Conservation (phyloP, 2,797 vertebrate genomes). For the Takifugu rubripes region DNA sequence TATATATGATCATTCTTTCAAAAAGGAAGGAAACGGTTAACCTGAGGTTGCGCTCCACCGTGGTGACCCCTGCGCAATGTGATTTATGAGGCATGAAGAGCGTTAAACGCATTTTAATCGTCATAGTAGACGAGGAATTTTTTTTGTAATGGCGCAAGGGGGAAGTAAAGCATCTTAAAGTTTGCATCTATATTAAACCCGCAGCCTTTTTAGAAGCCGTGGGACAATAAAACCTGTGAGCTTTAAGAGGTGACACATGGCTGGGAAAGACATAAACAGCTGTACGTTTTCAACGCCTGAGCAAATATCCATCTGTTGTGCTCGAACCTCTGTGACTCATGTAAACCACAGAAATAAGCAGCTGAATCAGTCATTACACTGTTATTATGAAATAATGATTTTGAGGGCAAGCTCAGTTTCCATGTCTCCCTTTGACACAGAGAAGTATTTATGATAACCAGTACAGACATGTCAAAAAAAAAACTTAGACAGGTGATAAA, state of each 20-base stretch:
- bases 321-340: neutral
- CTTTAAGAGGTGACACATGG: slow-evolving; percentile 35
- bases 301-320: slow-evolving; percentile 42
- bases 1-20: slow-evolving; percentile 76
- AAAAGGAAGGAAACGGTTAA: slow-evolving; percentile 78
- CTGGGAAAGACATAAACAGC: slow-evolving; percentile 21
- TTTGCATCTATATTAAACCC: slow-evolving; percentile 18
- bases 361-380: no score
- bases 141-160: slow-evolving; percentile 58
- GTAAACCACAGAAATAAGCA: neutral
- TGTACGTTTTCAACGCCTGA: slow-evolving; percentile 24
- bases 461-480: slow-evolving; percentile 78
- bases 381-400: no score
- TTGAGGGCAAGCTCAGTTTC: neutral
- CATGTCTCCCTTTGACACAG: slow-evolving; percentile 79
- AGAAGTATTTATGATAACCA: slow-evolving; percentile 76
- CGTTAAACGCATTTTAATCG: slow-evolving; percentile 58
- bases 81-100: slow-evolving; percentile 74
- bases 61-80: slow-evolving; percentile 46
- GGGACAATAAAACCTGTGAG: slow-evolving; percentile 54
- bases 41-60: slow-evolving; percentile 48
- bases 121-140: slow-evolving; percentile 37
- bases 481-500: slow-evolving; percentile 80
- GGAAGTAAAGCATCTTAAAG: slow-evolving; percentile 35
- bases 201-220: slow-evolving; percentile 14